Conservation (phyloP, 2,797 vertebrate genomes). For the Onychomys arenicola region DNA sequence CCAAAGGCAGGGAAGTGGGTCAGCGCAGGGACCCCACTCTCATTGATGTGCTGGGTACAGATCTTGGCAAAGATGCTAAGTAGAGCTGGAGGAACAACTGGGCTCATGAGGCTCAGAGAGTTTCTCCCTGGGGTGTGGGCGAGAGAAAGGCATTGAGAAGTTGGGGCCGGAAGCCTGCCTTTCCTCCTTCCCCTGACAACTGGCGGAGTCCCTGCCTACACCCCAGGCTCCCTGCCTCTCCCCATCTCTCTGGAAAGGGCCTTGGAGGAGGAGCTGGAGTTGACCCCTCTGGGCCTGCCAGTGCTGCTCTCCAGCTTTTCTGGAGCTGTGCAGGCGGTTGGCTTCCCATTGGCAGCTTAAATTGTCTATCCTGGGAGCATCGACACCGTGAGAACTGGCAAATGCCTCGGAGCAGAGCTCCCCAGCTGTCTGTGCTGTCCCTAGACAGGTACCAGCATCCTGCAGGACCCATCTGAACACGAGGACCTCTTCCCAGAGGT, state of each 20-base stretch:
- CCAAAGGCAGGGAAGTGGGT: slow-evolving; percentile 11
- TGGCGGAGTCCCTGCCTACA: not conserved
- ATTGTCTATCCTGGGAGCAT: slow-evolving; percentile 28
- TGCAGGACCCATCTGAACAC: not conserved
- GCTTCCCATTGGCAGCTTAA: slow-evolving; percentile 1
- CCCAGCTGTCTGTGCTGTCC: not conserved
- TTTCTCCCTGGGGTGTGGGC: not conserved
- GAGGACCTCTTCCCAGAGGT: not conserved
- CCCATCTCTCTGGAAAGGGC: not conserved
- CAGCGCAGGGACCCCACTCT: not conserved
- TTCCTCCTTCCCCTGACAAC: not conserved
- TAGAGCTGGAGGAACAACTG: not conserved
- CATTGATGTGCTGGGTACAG: not conserved
- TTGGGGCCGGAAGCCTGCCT: not conserved
- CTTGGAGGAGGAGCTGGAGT: slow-evolving; percentile 2
- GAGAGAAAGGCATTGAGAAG: not conserved
- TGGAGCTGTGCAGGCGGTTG: slow-evolving; percentile 25
- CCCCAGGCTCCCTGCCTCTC: not conserved
- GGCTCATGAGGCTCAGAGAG: not conserved
- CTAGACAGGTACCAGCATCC: not conserved
- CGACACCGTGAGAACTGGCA: slow-evolving; percentile 52
- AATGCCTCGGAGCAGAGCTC: not conserved
- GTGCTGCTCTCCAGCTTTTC: not conserved
- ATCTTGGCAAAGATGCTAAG: not conserved
- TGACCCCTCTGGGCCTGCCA: not conserved